Conservation (phyloP, 2,888 invertebrate genomes). For the Catocala nupta region DNA sequence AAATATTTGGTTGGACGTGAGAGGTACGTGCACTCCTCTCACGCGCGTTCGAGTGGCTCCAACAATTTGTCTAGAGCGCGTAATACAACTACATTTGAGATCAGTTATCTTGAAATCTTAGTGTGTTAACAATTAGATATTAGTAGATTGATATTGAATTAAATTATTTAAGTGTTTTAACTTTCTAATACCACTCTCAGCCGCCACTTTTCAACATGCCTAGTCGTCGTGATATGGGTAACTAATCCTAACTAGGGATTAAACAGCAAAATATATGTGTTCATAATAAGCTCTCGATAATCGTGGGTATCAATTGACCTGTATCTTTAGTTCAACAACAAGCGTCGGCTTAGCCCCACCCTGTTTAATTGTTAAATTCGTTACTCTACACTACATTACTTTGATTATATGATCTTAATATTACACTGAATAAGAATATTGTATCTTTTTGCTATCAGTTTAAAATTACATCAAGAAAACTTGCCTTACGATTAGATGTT, state of each 20-base stretch:
- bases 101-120: constrained; percentile 52
- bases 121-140: constrained; percentile 47
- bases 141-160: constrained; percentile 38
- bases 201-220: constrained; percentile 28
- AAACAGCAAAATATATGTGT: constrained; percentile 39
- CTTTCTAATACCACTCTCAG: constrained; percentile 20
- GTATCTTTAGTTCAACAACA: constrained; percentile 24
- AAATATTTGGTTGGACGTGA: constrained; percentile 20
- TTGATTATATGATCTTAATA: constrained; percentile 38
- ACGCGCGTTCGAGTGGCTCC: constrained; percentile 11
- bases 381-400: constrained; percentile 34
- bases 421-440: constrained; percentile 20
- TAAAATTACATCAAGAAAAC: background rate
- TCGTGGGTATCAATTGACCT: constrained; percentile 37
- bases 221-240: constrained; percentile 36
- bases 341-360: constrained; percentile 51
- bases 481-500: background rate
- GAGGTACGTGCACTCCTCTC: background rate
- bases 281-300: constrained; percentile 45
- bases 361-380: constrained; percentile 47
- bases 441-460: background rate
- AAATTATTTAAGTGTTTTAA: constrained; percentile 29
- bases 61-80: constrained; percentile 23
- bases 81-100: constrained; percentile 46
- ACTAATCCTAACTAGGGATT: constrained; percentile 32